A percentile compares a stretch with the other conserved stretches of the same genome.
phyloP scores from a whole-genome alignment of 2,888 invertebrate species.

The Lithophane socia region DNA sequence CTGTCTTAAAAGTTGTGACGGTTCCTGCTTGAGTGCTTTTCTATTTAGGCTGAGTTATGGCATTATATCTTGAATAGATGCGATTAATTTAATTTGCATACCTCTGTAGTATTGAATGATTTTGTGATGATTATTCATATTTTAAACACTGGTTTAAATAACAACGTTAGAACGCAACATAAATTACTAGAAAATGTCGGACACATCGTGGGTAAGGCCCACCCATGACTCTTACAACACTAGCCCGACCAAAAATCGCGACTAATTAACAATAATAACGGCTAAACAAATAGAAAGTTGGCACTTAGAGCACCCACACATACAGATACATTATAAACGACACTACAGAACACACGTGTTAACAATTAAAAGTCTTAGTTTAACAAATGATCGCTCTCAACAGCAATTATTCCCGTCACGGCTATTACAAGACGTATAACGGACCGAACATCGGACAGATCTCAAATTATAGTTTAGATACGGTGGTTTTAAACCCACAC shows the following conservation, averaged over 20 bases:
- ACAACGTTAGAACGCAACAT: slow-evolving; percentile 21
- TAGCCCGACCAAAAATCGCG: slow-evolving; percentile 53
- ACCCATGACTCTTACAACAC: slow-evolving; percentile 45
- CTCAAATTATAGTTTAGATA: slow-evolving; percentile 89
- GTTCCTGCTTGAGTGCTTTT: not conserved
- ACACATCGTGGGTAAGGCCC: slow-evolving; percentile 46
- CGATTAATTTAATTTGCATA: not conserved
- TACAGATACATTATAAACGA: slow-evolving; percentile 71
- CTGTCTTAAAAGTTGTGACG: not conserved
- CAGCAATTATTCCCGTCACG: slow-evolving; percentile 87
- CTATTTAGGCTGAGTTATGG: too few relatives aligned
- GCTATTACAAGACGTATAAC: slow-evolving; percentile 82
- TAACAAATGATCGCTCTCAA: slow-evolving; percentile 84
- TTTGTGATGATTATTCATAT: not conserved
- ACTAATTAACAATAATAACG: slow-evolving; percentile 63
- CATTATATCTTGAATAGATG: not conserved
- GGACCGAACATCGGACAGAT: slow-evolving; percentile 81
- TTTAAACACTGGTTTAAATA: slow-evolving; percentile 24
- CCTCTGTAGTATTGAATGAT: not conserved
- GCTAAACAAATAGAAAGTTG: slow-evolving; percentile 78
- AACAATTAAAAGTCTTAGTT: slow-evolving; percentile 86
- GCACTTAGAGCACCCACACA: slow-evolving; percentile 75
- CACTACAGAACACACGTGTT: slow-evolving; percentile 85
- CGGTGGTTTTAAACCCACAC: slow-evolving; percentile 90
- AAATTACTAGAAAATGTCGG: slow-evolving; percentile 39